Evolutionary conservation across 1,140 invertebrate species (phyloP).

Genomic region (Diorhabda elongata): DNA sequence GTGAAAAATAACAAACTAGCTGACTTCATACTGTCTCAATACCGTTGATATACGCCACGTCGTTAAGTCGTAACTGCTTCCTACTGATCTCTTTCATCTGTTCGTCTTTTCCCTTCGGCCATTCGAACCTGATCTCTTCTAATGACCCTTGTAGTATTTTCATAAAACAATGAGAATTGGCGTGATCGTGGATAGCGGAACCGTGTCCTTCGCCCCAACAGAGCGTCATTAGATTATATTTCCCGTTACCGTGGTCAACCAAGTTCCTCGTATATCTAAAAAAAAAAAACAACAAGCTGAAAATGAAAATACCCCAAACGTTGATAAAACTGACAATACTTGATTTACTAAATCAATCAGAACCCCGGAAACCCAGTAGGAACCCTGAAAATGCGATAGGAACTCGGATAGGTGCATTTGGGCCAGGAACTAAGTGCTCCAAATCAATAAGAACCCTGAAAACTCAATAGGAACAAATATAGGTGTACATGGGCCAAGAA

Average conservation of each 20-base stretch:
- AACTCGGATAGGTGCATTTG: too few relatives aligned
- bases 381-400: too few relatives aligned
- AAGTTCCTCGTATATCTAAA: constrained; percentile 88
- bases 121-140: constrained; percentile 68
- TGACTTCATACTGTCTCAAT: constrained; percentile 28
- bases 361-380: too few relatives aligned
- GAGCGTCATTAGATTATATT: constrained; percentile 95
- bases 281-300: constrained; percentile 11
- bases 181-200: constrained; percentile 94
- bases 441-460: too few relatives aligned
- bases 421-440: too few relatives aligned
- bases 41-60: constrained; percentile 96
- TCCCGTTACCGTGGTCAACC: constrained; percentile 91
- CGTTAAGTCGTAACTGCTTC: constrained; percentile 63
- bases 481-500: too few relatives aligned
- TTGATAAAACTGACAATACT: too few relatives aligned
- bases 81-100: constrained; percentile 61
- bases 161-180: constrained; percentile 96
- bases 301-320: too few relatives aligned
- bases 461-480: too few relatives aligned
- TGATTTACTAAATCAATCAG: too few relatives aligned
- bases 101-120: constrained; percentile 57
- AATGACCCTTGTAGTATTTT: constrained; percentile 76
- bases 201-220: constrained; percentile 96
- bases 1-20: constrained; percentile 8